These are phyloP conservation scores for Acleris literana DNA, from an alignment of 2,888 invertebrate species.

Conservation along the genomic window DNA sequence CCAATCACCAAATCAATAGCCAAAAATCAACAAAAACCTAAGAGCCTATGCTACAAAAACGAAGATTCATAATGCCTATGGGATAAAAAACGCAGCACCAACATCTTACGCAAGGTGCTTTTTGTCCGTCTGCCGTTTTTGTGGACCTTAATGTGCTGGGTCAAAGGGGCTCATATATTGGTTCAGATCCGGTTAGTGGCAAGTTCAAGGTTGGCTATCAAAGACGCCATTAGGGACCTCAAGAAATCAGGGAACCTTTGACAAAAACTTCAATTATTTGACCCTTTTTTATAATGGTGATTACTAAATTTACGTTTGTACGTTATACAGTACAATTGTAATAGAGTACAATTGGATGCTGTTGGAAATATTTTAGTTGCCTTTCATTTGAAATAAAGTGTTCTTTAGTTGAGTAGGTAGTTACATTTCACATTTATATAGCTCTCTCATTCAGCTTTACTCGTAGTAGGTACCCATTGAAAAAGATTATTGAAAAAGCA, in stretches of 20 bases:
- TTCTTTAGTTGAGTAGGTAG: too few species aligned
- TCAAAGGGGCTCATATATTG: conserved; percentile 37
- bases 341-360: too few species aligned
- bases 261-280: background rate
- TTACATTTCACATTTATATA: too few species aligned
- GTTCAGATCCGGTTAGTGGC: conserved; percentile 39
- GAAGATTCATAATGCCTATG: conserved; percentile 18
- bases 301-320: too few species aligned
- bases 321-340: too few species aligned
- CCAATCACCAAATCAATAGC: background rate
- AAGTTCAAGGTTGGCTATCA: conserved; percentile 38
- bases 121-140: conserved; percentile 46
- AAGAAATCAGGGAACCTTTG: background rate
- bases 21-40: conserved; percentile 6
- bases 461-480: too few species aligned
- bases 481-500: too few species aligned
- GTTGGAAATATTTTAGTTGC: too few species aligned
- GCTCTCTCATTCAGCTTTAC: too few species aligned
- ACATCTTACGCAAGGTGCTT: conserved; percentile 37
- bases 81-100: conserved; percentile 31
- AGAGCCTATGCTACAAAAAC: conserved; percentile 8
- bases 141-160: conserved; percentile 41
- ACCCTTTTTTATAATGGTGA: background rate
- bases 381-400: too few species aligned
- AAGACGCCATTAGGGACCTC: conserved; percentile 13